Evolutionary conservation across 2,888 invertebrate species (phyloP), one percentile per base, ranked within the genome.

Genomic region (Lepidonotus clava): DNA sequence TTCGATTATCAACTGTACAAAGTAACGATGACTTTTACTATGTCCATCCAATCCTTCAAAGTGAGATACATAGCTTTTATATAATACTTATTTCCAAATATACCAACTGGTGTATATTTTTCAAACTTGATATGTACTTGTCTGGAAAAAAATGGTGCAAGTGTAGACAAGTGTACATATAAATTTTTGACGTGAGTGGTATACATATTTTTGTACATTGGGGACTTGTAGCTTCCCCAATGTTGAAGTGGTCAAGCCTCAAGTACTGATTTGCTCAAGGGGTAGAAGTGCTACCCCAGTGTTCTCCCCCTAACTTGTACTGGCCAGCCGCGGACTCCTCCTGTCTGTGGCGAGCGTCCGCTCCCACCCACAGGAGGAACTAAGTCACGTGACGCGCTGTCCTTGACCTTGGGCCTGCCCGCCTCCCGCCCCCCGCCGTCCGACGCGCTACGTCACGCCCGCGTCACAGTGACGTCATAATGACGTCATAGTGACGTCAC

Each of bases 71-170:
- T 80, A 80, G 80, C 80, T 80, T 80, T 80, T 80, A 80, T 80
- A 80, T 80, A 80, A 80, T 80, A 46, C 80, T 80, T 80, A 80
- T 80, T 80, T 80, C 80, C 80, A 80, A 80, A 80, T 80, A 80
- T 80, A 51, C 80, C 80, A 32, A 32, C 80, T 41, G 80, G 80
- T 80, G 80, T 80, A 80, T 80, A 80, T 80, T 80, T 80, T 80
- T 51, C 80, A 80, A 80, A 80, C 46, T 80, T 46, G 51, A 80
- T 46, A 80, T 80, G 51, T 80, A 80, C 80, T 80, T 80, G 80
- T 80, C 80, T 80, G 80, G 80, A 80, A 46, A 51, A n/a, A 80
- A 80, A 80, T 80, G 80, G 80, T 80, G 80, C 80, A 80, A 80
- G 80, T 80, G 80, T 80, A 6, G 80, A 80, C 80, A 80, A 80